These are phyloP conservation scores for Heliconius eleuchia DNA, from an alignment of 1,140 invertebrate species.

Conservation along the genomic window DNA sequence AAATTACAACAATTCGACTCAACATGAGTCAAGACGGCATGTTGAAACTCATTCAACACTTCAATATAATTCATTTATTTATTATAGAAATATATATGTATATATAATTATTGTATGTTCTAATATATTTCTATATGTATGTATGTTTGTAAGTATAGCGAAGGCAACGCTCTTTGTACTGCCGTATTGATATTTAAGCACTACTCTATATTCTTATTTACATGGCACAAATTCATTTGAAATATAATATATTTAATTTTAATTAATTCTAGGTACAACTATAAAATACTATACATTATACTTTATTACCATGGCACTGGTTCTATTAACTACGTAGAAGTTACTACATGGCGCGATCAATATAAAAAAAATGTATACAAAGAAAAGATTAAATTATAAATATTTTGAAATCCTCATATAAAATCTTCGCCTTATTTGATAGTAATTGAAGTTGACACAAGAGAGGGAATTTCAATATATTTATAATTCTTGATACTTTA, in stretches of 20 bases:
- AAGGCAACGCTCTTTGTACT: constrained; percentile 60
- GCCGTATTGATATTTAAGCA: constrained; percentile 36
- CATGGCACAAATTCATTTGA: constrained; percentile 56
- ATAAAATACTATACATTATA: constrained; percentile 46
- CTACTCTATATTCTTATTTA: constrained; percentile 52
- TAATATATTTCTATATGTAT: not conserved
- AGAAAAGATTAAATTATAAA: not conserved
- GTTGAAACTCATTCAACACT: constrained; percentile 66
- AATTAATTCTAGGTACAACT: not conserved
- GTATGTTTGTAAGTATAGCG: constrained; percentile 33
- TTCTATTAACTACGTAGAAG: constrained; percentile 37
- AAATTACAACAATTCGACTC: constrained; percentile 56
- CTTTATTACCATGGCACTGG: constrained; percentile 61
- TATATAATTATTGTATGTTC: constrained; percentile 13
- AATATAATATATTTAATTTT: not conserved
- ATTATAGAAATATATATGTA: constrained; percentile 32
- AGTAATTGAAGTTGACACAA: no score
- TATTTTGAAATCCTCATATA: not conserved
- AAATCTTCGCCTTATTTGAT: not conserved
- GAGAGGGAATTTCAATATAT: no score
- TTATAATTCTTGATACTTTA: not conserved
- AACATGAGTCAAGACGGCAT: constrained; percentile 65
- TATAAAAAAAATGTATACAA: not conserved
- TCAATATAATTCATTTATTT: constrained; percentile 39
- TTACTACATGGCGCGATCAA: constrained; percentile 15